Evolutionary conservation across 2,113 vertebrate species (phyloP).

Genomic region (Carassius carassius): DNA sequence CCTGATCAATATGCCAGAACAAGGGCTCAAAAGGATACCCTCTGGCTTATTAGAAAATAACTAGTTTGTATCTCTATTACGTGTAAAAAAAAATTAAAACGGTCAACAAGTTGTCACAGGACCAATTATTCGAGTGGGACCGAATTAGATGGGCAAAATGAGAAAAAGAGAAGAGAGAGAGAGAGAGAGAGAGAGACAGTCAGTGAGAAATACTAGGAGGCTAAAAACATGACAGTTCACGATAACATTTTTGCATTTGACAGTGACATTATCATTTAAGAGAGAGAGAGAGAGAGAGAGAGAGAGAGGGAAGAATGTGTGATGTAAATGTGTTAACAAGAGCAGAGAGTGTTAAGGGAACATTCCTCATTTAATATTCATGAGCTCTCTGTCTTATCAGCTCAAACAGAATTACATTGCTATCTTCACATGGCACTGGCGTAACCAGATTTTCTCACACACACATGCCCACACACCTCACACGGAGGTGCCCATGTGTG

Average conservation of each 20-base stretch:
- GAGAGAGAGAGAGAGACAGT: neutral
- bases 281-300: neutral
- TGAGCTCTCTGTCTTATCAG: constrained; percentile 42
- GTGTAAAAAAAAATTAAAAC: neutral
- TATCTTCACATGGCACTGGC: constrained; percentile 12
- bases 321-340: constrained; percentile 26
- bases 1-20: neutral
- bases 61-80: neutral
- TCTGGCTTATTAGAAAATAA: constrained; percentile 1
- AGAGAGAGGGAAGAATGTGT: constrained; percentile 12
- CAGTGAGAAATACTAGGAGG: neutral
- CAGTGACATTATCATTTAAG: constrained; percentile 15
- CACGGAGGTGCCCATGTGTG: neutral
- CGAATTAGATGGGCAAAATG: neutral
- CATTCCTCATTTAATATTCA: constrained; percentile 33
- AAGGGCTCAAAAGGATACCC: constrained; percentile 1
- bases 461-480: neutral
- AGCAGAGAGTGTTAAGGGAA: constrained; percentile 25
- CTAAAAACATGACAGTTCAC: neutral
- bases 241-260: constrained; percentile 20
- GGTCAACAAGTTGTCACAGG: neutral
- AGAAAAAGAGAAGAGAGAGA: neutral
- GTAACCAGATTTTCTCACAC: constrained; percentile 17
- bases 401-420: constrained; percentile 34
- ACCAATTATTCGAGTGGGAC: constrained; percentile 34